Evolutionary conservation across 2,888 invertebrate genomes (phyloP).

Genomic region (Melinaea marsaeus): DNA sequence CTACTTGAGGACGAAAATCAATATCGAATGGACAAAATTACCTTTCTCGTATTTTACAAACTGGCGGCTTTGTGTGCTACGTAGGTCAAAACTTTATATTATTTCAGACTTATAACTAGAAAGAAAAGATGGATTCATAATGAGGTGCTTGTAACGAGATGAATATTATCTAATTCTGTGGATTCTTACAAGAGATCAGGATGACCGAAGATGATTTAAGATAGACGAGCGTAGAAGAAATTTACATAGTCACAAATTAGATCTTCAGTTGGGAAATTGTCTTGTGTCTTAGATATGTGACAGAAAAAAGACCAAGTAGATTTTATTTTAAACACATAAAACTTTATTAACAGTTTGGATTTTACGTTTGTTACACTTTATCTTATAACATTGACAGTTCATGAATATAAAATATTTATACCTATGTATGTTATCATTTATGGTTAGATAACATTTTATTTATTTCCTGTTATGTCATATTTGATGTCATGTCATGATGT

Average conservation of each 20-base stretch:
- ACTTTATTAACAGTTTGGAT: conserved; percentile 30
- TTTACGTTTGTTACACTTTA: not conserved
- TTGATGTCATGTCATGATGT: not conserved
- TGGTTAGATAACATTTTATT: not conserved
- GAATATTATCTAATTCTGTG: no score
- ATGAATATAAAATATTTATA: conserved; percentile 3
- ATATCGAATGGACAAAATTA: conserved; percentile 68
- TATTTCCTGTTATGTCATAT: not conserved
- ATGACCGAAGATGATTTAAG: no score
- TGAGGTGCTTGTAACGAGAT: no score
- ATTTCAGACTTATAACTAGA: no score
- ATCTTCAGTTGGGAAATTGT: no score
- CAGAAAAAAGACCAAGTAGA: no score
- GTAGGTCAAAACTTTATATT: no score
- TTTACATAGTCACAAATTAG: no score
- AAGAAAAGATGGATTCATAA: no score
- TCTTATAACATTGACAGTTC: not conserved
- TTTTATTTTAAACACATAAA: no score
- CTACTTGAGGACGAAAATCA: conserved; percentile 58
- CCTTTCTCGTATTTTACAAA: conserved; percentile 41
- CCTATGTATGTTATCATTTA: not conserved
- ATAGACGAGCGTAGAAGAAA: no score
- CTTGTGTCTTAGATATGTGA: conserved; percentile 9
- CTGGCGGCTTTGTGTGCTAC: not conserved
- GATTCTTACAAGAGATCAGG: no score